Evolutionary conservation across 2,113 vertebrate genomes (phyloP).

Genomic region (Carettochelys insculpta): DNA sequence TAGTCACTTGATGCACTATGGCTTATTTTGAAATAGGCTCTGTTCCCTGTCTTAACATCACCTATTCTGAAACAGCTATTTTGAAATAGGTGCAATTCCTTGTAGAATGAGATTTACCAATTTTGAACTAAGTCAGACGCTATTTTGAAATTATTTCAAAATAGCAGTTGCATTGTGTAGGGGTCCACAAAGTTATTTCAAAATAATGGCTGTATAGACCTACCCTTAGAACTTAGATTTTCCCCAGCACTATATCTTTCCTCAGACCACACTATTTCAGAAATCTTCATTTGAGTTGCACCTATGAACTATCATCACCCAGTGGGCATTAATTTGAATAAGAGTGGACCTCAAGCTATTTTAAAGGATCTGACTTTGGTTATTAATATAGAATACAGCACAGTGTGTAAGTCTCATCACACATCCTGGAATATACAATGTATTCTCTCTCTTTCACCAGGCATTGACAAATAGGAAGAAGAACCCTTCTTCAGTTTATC

Average conservation of each 20-base stretch:
- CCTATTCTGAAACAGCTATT: too few species aligned
- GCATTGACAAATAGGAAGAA: conserved; percentile 26
- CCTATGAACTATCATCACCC: background rate
- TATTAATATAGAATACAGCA: background rate
- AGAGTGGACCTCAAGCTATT: background rate
- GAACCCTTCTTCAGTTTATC: conserved; percentile 37
- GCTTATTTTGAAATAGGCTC: too few species aligned
- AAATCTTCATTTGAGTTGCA: background rate
- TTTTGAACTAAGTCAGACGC: too few species aligned
- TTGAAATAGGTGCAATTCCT: too few species aligned
- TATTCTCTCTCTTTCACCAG: background rate
- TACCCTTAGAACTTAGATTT: background rate
- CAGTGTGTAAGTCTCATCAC: background rate
- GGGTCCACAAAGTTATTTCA: too few species aligned
- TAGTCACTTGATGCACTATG: too few species aligned
- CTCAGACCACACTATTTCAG: background rate
- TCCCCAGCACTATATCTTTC: background rate
- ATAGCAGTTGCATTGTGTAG: too few species aligned
- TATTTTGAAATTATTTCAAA: too few species aligned
- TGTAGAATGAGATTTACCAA: too few species aligned
- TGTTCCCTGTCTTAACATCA: too few species aligned
- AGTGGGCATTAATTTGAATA: background rate
- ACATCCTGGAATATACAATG: background rate
- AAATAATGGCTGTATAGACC: too few species aligned
- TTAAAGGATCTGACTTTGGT: conserved; percentile 19